phyloP scores from a whole-genome alignment of 2,113 vertebrate species.

The Limnothrissa miodon region DNA sequence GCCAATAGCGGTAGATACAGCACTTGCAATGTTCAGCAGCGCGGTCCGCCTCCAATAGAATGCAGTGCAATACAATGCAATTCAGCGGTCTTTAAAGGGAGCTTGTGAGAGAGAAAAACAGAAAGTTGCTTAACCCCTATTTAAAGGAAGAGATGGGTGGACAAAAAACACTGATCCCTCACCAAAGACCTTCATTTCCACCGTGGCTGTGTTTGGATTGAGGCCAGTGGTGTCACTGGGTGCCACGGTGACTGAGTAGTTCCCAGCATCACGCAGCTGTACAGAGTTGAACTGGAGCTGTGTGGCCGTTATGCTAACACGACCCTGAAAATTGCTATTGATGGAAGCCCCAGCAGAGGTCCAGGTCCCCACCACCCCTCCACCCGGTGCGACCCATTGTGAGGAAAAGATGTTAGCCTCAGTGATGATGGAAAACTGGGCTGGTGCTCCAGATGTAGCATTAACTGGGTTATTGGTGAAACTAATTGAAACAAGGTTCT shows the following conservation, averaged over 20 bases:
- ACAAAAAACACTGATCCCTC: conserved; percentile 37
- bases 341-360: fast-evolving
- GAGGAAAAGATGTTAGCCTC: conserved; percentile 48
- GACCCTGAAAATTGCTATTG: conserved; percentile 56
- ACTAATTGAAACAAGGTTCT: conserved; percentile 58
- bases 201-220: conserved; percentile 46
- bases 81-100: too few species aligned
- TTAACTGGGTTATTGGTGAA: conserved; percentile 56
- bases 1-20: too few species aligned
- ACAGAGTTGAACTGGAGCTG: conserved; percentile 60
- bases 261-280: conserved; percentile 59
- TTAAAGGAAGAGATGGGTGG: too few species aligned
- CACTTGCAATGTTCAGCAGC: too few species aligned
- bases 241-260: conserved; percentile 61
- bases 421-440: conserved; percentile 58
- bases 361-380: conserved; percentile 53
- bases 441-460: conserved; percentile 30
- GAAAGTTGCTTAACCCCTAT: too few species aligned
- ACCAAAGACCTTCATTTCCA: conserved; percentile 69
- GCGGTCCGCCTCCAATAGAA: too few species aligned
- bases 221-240: conserved; percentile 51
- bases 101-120: too few species aligned
- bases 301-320: conserved; percentile 61
- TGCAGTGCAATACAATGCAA: too few species aligned
- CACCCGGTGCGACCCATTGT: conserved; percentile 54